Base-by-base conservation (phyloP, 2,888 invertebrate genomes). In the Cetonia aurata region DNA sequence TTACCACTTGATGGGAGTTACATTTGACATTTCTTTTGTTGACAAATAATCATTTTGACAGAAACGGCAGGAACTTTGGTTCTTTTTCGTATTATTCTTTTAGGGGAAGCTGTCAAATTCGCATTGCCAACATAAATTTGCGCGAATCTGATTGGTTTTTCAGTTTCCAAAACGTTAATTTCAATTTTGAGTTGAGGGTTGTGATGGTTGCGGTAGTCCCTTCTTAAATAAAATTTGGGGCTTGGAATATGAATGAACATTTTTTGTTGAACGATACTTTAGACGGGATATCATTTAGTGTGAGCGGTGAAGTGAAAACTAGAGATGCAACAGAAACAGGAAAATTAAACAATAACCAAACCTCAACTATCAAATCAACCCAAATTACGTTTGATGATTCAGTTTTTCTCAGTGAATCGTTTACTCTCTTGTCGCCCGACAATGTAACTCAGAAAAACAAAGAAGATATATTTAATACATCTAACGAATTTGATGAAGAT, bases 311-410 rank as follows among this genome's bases (percentile, higher is more conserved):
- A 70, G 19, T 71, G 1, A 57, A 33, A 12, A 37, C 3, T n/a
- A 25, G 62, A 62, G 53, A 13, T 1, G 15, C 8, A 31, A 19
- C 33, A 33, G 13, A 52, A 31, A 8, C 13, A 41, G 42, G 10
- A 37, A 48, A 60, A 57, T 1, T 15, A 70, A 56, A 10, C 25
- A 66, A 42, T 41, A 33, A 8, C 53, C 13, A 46, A 57, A 13
- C 42, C 15, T 67, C 33, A 53, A 25, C 37, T 55, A 17, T 44
- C 33, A 53, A 53, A 52, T 62, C 67, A 37, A 57, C 17, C 53
- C 55, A 55, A 56, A 72, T 78, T 65, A 72, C 77, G 15, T 70
- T 77, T 37, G 76, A 78, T 72, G 78, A 77, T 74, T 73, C 75
- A 10, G 53, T 60, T 6, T 77, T 77, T 69, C 53, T 76, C 48